A percentile compares a stretch with the other conserved stretches of the same genome.
Evolutionary conservation across 23 tunicate genomes (phyloP).

Genomic region (Ciona savignyi): DNA sequence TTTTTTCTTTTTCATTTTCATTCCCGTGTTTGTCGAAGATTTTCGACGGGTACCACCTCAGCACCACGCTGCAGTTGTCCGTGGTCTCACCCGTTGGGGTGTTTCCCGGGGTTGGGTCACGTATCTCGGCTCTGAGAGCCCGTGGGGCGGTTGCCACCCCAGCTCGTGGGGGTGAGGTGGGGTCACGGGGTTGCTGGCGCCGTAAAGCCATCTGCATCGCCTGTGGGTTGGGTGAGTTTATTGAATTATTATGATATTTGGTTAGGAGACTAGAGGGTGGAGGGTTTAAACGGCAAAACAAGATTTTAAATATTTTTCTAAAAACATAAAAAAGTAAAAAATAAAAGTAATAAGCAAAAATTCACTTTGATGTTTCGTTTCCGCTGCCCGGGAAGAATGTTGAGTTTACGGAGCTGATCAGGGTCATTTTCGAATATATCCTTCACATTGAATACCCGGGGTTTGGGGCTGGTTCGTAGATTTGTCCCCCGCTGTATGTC

Average conservation of each 20-base stretch:
- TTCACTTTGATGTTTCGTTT: slow-evolving; percentile 52
- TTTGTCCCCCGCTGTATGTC: slow-evolving; percentile 14
- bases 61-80: slow-evolving; percentile 42
- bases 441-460: slow-evolving; percentile 42
- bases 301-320: not conserved
- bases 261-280: too few species aligned
- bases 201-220: slow-evolving; percentile 51
- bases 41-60: slow-evolving; percentile 72
- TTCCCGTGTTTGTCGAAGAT: slow-evolving; percentile 75
- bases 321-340: not conserved
- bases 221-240: too few species aligned
- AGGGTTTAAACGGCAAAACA: too few species aligned
- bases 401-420: slow-evolving; percentile 43
- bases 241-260: too few species aligned
- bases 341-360: not conserved
- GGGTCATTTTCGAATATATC: slow-evolving; percentile 66
- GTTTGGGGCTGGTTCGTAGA: slow-evolving; percentile 31
- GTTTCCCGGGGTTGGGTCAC: slow-evolving; percentile 8
- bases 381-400: slow-evolving; percentile 73
- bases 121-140: slow-evolving; percentile 63
- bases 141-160: slow-evolving; percentile 72
- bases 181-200: slow-evolving; percentile 44
- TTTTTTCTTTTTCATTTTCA: slow-evolving; percentile 19
- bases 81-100: not conserved
- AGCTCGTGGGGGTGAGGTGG: slow-evolving; percentile 28